phyloP scores from a whole-genome alignment of 2,113 vertebrate species.

The Nicator chloris region DNA sequence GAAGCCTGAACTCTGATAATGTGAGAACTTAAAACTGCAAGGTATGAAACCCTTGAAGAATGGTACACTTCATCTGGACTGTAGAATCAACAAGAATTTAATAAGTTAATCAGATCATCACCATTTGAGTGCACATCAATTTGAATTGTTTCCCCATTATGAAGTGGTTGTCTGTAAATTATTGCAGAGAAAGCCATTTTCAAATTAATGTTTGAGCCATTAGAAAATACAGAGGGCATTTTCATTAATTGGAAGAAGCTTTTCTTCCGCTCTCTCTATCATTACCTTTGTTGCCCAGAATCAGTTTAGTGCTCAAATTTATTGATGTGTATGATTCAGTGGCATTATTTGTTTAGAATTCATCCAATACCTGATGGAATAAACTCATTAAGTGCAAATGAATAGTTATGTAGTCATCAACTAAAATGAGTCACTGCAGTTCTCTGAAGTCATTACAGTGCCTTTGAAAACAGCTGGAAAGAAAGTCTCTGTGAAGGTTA shows the following conservation, averaged over 20 bases:
- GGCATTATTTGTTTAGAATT: conserved; percentile 71
- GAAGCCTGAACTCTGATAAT: conserved; percentile 57
- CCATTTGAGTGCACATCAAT: conserved; percentile 73
- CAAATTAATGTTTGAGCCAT: conserved; percentile 77
- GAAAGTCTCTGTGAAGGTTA: conserved; percentile 65
- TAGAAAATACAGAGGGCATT: conserved; percentile 79
- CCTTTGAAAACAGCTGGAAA: conserved; percentile 68
- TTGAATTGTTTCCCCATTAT: conserved; percentile 82
- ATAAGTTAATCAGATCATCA: conserved; percentile 83
- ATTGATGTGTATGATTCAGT: conserved; percentile 70
- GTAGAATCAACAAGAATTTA: conserved; percentile 81
- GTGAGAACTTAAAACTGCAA: conserved; percentile 60
- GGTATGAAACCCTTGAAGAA: conserved; percentile 71
- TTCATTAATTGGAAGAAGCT: conserved; percentile 76
- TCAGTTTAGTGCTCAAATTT: conserved; percentile 65
- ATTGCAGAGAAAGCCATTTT: conserved; percentile 76
- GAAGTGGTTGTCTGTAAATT: conserved; percentile 78
- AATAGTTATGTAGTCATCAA: conserved; percentile 76
- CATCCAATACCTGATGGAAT: conserved; percentile 73
- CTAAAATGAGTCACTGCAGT: conserved; percentile 66
- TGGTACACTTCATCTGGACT: conserved; percentile 64
- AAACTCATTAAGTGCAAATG: conserved; percentile 76
- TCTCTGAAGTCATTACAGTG: conserved; percentile 70
- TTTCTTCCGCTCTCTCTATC: conserved; percentile 64
- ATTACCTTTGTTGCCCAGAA: conserved; percentile 66